These are phyloP conservation scores for Strigamia transsilvanica DNA, from an alignment of 2,888 invertebrate species.

Conservation along the genomic window DNA sequence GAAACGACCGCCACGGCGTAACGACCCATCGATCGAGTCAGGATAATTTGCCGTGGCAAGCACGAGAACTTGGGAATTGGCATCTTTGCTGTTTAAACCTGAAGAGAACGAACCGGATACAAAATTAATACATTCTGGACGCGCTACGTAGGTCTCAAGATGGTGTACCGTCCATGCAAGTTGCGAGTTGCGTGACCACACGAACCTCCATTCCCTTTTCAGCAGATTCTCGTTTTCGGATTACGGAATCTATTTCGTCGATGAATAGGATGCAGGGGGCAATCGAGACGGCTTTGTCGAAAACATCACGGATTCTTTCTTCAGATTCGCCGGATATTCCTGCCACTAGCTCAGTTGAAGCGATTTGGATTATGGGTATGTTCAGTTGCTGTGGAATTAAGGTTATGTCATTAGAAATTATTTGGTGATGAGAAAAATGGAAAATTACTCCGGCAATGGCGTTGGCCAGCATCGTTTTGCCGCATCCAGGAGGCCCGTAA, in stretches of 20 bases:
- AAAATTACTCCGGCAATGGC: conserved; percentile 59
- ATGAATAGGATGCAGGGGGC: conserved; percentile 89
- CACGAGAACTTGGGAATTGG: conserved; percentile 76
- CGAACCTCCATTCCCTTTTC: conserved; percentile 95
- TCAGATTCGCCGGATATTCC: conserved; percentile 97
- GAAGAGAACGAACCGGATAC: too few relatives aligned
- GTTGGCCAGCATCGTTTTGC: conserved; percentile 69
- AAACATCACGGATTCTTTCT: conserved; percentile 87
- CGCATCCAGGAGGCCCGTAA: conserved; percentile 96
- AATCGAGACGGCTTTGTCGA: conserved; percentile 79
- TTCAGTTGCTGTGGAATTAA: too few relatives aligned
- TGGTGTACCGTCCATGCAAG: conserved; percentile 80
- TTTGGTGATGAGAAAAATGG: too few relatives aligned
- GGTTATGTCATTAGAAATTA: too few relatives aligned
- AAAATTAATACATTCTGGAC: too few relatives aligned
- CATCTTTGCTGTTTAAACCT: conserved; percentile 67
- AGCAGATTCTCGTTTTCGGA: conserved; percentile 86
- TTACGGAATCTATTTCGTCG: conserved; percentile 97
- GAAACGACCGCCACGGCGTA: conserved; percentile 90
- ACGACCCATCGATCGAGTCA: conserved; percentile 89
- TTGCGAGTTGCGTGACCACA: conserved; percentile 90
- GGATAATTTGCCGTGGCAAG: conserved; percentile 96
- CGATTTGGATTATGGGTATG: conserved; percentile 73
- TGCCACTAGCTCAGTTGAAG: conserved; percentile 90
- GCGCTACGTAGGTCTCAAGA: too few relatives aligned